Conservation (phyloP, 2,797 vertebrate genomes). For the Dendrocincla tyrannina region DNA sequence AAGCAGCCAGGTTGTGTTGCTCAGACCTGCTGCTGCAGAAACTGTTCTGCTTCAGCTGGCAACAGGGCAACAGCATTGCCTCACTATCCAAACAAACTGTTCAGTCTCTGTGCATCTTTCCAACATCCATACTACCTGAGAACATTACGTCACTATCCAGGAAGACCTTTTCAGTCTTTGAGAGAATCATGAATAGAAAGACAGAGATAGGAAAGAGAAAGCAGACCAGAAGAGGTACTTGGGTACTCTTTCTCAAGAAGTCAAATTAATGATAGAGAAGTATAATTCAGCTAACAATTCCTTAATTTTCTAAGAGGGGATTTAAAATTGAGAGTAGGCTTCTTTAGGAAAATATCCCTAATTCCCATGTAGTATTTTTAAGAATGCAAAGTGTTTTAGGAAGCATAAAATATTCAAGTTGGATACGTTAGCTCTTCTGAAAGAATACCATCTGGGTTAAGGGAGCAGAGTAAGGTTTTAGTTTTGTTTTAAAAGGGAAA, state of each 20-base stretch:
- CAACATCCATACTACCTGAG: not conserved
- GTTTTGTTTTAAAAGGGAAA: constrained; percentile 64
- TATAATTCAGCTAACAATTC: not conserved
- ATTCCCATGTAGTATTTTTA: not conserved
- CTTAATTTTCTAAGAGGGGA: not conserved
- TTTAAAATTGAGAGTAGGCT: not conserved
- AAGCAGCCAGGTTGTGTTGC: not conserved
- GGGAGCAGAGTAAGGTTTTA: constrained; percentile 40
- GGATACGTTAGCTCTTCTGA: constrained; percentile 32
- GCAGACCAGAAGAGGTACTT: not conserved
- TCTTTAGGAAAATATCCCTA: constrained; percentile 6
- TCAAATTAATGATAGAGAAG: not conserved
- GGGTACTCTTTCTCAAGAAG: not conserved
- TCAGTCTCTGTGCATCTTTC: not conserved
- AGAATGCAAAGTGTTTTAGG: not conserved
- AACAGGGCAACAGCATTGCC: not conserved
- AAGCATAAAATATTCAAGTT: not conserved
- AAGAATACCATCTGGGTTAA: constrained; percentile 42
- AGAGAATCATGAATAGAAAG: not conserved
- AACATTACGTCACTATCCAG: not conserved
- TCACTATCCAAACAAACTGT: not conserved
- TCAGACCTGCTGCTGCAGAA: not conserved
- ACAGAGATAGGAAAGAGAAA: not conserved
- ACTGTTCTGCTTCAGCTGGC: not conserved
- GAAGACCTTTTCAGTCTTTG: not conserved